Evolutionary conservation across 2,113 vertebrate species (phyloP).

Genomic region (Perccottus glenii): DNA sequence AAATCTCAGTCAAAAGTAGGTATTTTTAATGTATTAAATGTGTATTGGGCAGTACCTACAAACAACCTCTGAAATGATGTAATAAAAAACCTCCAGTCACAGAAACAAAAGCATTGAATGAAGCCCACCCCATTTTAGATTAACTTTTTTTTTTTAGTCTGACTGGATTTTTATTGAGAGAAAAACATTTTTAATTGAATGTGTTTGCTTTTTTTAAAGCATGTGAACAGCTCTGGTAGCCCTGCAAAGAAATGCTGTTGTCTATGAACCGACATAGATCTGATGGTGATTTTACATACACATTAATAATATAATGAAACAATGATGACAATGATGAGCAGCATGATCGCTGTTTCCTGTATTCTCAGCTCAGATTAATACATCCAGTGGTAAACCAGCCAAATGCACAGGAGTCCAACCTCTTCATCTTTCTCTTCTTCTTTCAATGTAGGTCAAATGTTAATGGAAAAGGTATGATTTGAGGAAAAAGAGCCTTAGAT

Average conservation of each 20-base stretch:
- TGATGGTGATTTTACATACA: too few relatives aligned
- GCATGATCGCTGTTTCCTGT: conserved; percentile 59
- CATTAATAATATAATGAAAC: conserved; percentile 3
- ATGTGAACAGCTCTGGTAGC: too few relatives aligned
- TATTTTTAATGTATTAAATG: too few relatives aligned
- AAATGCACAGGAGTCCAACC: neutral
- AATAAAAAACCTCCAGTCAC: too few relatives aligned
- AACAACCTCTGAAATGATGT: conserved; percentile 10
- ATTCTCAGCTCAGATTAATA: conserved; percentile 71
- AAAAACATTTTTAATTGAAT: too few relatives aligned
- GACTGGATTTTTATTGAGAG: too few relatives aligned
- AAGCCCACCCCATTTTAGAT: too few relatives aligned
- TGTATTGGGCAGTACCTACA: neutral
- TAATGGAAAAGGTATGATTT: conserved; percentile 44
- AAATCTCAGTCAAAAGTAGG: too few relatives aligned
- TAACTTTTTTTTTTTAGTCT: too few relatives aligned
- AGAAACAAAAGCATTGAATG: too few relatives aligned
- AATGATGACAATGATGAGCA: conserved; percentile 30
- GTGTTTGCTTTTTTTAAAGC: too few relatives aligned
- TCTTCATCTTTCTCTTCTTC: conserved; percentile 24
- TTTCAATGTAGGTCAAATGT: conserved; percentile 53
- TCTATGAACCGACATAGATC: too few relatives aligned
- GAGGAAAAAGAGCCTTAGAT: conserved; percentile 22
- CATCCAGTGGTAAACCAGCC: conserved; percentile 46
- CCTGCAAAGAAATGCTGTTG: conserved; percentile 9